These are phyloP conservation scores for Amiota mariae DNA, from an alignment of 2,888 invertebrate genomes.

Conservation along the genomic window DNA sequence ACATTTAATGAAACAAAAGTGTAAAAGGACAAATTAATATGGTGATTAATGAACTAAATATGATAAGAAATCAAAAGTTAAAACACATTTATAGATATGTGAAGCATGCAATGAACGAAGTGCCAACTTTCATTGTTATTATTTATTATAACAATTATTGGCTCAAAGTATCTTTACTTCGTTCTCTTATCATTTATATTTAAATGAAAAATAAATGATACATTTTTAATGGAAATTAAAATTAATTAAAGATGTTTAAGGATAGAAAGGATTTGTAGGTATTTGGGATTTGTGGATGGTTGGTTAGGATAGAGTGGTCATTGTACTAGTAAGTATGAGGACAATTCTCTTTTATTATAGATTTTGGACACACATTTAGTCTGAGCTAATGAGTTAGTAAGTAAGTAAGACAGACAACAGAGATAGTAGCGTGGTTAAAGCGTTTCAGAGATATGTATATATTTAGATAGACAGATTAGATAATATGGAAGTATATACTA, in stretches of 20 bases:
- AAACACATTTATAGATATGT: slow-evolving; percentile 23
- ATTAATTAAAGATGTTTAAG: slow-evolving; percentile 54
- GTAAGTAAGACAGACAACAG: no score
- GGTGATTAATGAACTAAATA: slow-evolving; percentile 52
- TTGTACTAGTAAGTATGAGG: neutral
- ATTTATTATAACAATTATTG: no score
- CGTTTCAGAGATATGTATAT: neutral
- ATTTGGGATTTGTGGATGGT: slow-evolving; percentile 23
- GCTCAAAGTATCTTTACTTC: no score
- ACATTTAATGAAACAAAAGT: slow-evolving; percentile 58
- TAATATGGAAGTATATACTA: no score
- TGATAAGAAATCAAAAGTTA: slow-evolving; percentile 46
- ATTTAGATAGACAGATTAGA: slow-evolving; percentile 11
- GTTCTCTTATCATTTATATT: no score
- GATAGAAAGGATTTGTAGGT: slow-evolving; percentile 24
- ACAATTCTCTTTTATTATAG: no score
- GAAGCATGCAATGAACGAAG: slow-evolving; percentile 65
- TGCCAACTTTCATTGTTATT: slow-evolving; percentile 29
- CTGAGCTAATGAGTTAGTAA: no score
- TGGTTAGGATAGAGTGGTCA: slow-evolving; percentile 29
- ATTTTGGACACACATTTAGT: no score
- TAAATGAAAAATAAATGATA: slow-evolving; percentile 44
- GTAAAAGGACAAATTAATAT: slow-evolving; percentile 65
- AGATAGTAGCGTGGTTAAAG: no score
- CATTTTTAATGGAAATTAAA: slow-evolving; percentile 51